Percentiles rank a stretch among this genome's conserved stretches.
Evolutionary conservation across 1,140 invertebrate species (phyloP).

Genomic region (Drosophila mojavensis): DNA sequence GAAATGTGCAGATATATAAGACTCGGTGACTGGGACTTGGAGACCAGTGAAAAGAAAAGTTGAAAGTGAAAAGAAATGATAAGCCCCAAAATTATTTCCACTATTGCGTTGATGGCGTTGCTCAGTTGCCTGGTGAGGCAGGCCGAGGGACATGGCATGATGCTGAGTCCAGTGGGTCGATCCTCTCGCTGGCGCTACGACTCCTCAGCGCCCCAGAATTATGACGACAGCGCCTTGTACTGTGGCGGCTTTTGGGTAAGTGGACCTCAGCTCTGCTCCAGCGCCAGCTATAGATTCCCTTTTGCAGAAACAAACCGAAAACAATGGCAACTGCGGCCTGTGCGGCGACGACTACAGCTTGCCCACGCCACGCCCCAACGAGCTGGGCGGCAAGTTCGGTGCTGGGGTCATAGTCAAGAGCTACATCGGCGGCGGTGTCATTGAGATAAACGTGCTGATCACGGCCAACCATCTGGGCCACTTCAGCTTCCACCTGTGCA

Average conservation of each 20-base stretch:
- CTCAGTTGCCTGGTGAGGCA: constrained; percentile 14
- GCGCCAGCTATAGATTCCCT: background rate
- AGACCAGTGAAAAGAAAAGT: constrained; percentile 35
- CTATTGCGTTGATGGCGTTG: constrained; percentile 11
- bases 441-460: constrained; percentile 84
- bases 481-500: constrained; percentile 86
- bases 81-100: constrained; percentile 16
- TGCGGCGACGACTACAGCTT: constrained; percentile 86
- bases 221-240: constrained; percentile 87
- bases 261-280: too few species aligned
- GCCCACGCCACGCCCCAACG: constrained; percentile 86
- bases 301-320: constrained; percentile 81
- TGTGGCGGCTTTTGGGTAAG: constrained; percentile 86
- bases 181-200: constrained; percentile 88
- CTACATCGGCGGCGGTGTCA: constrained; percentile 66
- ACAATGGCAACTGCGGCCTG: constrained; percentile 86
- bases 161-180: constrained; percentile 88
- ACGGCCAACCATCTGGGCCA: constrained; percentile 86
- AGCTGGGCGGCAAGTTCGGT: constrained; percentile 87
- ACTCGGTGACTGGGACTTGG: background rate
- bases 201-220: constrained; percentile 86
- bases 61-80: constrained; percentile 49
- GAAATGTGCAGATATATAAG: constrained; percentile 56
- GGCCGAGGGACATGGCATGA: constrained; percentile 87
- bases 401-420: constrained; percentile 85